These are phyloP conservation scores for Steinernema carpocapsae DNA, from an alignment of 2,888 invertebrate species.

Conservation along the genomic window DNA sequence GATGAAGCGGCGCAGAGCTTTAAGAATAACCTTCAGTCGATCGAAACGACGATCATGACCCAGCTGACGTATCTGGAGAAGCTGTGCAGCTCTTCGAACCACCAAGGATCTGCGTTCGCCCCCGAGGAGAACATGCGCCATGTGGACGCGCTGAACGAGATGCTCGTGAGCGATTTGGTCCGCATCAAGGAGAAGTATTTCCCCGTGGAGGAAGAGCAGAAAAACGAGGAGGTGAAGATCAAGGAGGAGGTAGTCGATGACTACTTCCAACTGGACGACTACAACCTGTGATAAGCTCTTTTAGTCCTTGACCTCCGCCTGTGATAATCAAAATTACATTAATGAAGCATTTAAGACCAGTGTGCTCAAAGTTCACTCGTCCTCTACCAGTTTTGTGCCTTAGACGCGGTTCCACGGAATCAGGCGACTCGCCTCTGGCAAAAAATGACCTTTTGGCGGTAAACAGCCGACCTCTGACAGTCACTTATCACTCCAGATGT, in stretches of 20 bases:
- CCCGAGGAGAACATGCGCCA: background rate
- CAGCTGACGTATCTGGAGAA: background rate
- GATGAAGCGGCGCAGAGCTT: background rate
- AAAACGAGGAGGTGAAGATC: background rate
- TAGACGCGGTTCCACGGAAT: no score
- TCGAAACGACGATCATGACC: background rate
- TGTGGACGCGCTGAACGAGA: background rate
- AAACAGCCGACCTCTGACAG: no score
- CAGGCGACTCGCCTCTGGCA: no score
- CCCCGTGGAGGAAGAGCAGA: background rate
- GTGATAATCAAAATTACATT: no score
- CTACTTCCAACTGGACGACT: no score
- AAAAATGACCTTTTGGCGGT: no score
- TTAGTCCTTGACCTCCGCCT: no score
- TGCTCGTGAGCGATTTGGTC: background rate
- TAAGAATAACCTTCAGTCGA: background rate
- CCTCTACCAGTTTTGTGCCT: no score
- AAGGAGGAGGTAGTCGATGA: constrained; percentile 8
- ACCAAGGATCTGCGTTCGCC: constrained; percentile 11
- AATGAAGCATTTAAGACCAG: no score
- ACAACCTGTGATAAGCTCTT: no score
- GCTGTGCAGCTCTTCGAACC: background rate
- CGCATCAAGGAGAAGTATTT: background rate
- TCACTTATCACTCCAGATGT: no score
- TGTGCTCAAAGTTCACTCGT: no score